Evolutionary conservation across 2,797 vertebrate species (phyloP).

Genomic region (Nannoperca australis): DNA sequence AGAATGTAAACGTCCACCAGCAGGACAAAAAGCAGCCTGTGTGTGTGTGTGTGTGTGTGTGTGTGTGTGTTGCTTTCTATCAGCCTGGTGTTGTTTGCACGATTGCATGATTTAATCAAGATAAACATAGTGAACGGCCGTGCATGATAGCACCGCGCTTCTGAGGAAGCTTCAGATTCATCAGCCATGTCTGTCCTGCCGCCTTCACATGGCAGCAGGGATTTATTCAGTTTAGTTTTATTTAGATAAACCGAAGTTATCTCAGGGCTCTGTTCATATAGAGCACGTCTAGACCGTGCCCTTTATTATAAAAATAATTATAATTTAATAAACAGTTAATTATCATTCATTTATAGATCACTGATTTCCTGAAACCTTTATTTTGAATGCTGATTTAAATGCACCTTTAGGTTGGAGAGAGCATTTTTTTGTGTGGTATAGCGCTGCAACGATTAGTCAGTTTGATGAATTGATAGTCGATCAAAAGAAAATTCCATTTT

Average conservation of each 20-base stretch:
- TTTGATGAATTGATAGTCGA: too few relatives aligned
- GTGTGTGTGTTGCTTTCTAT: conserved; percentile 33
- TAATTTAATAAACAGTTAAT: conserved; percentile 35
- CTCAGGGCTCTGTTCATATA: too few relatives aligned
- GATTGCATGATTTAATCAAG: conserved; percentile 66
- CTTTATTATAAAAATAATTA: too few relatives aligned
- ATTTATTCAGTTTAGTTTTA: not conserved
- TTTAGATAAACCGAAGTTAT: too few relatives aligned
- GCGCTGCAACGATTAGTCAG: not conserved
- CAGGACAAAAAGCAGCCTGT: too few relatives aligned
- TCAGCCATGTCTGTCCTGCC: conserved; percentile 30
- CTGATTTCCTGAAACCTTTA: not conserved
- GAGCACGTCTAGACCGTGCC: too few relatives aligned
- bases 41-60: conserved; percentile 22
- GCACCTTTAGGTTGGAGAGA: not conserved
- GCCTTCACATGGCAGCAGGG: conserved; percentile 38
- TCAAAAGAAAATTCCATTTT: not conserved
- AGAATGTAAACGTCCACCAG: too few relatives aligned
- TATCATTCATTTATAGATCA: conserved; percentile 21
- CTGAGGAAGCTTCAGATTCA: conserved; percentile 53
- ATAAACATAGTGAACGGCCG: conserved; percentile 50
- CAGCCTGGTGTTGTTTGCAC: conserved; percentile 34
- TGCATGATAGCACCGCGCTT: conserved; percentile 26
- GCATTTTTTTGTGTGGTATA: not conserved
- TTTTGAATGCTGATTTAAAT: conserved; percentile 17